Conservation (phyloP, 2,797 vertebrate genomes). For the Pempheris klunzingeri region DNA sequence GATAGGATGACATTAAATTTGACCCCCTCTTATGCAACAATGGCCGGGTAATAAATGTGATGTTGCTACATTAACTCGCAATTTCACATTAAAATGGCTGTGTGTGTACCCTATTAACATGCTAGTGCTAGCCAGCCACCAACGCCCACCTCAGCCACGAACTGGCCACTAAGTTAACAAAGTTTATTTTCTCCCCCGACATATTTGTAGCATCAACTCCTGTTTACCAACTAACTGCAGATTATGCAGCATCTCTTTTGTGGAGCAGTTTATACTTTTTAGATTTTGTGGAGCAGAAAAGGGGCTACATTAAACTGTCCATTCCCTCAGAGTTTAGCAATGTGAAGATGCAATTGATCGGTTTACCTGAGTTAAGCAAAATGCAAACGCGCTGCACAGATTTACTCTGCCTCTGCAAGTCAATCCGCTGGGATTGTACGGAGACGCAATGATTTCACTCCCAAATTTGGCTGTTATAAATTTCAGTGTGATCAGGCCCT, state of each 20-base stretch:
- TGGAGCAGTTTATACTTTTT: neutral
- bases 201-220: neutral
- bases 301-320: neutral
- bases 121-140: too few species aligned
- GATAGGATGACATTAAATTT: too few species aligned
- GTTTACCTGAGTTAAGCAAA: neutral
- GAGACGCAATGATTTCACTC: neutral
- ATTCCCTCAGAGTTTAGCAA: neutral
- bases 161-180: too few species aligned
- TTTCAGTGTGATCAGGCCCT: rapidly evolving
- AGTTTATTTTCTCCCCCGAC: neutral
- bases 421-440: neutral
- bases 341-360: too few species aligned
- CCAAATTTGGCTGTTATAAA: neutral
- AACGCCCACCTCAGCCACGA: too few species aligned
- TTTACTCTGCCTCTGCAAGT: neutral
- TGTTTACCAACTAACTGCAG: neutral
- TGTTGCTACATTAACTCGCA: too few species aligned
- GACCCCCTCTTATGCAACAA: too few species aligned
- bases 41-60: too few species aligned
- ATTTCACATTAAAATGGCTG: too few species aligned
- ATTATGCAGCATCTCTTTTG: neutral
- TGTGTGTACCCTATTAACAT: too few species aligned
- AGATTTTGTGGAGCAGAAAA: neutral
- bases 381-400: neutral